These are phyloP conservation scores for Nymphalis io DNA, from an alignment of 1,140 invertebrate species.

Conservation along the genomic window DNA sequence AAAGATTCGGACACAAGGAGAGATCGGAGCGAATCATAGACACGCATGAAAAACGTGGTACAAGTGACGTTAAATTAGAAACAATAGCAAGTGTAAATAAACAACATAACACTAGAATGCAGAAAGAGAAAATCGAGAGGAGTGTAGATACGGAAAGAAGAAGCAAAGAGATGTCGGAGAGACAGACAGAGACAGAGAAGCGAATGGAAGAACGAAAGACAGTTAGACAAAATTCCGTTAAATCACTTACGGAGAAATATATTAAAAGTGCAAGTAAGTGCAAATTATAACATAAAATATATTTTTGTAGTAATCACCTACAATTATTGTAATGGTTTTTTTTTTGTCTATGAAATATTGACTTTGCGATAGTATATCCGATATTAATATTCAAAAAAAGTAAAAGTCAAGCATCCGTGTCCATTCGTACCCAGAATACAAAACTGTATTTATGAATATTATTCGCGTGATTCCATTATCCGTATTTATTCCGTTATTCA, in stretches of 20 bases:
- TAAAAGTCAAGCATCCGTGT: not conserved
- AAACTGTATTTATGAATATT: slow-evolving; percentile 10
- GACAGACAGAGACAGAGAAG: slow-evolving; percentile 74
- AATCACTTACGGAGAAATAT: slow-evolving; percentile 87
- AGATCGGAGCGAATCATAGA: slow-evolving; percentile 10
- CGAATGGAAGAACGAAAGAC: slow-evolving; percentile 68
- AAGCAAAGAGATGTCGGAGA: slow-evolving; percentile 45
- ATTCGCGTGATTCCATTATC: not conserved
- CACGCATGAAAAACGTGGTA: slow-evolving; percentile 5
- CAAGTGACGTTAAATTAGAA: slow-evolving; percentile 15
- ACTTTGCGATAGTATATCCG: not conserved
- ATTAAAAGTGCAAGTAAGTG: slow-evolving; percentile 84
- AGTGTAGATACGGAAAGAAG: slow-evolving; percentile 30
- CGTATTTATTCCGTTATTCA: not conserved
- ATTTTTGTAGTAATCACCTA: no score
- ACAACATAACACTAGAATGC: slow-evolving; percentile 25
- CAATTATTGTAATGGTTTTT: no score
- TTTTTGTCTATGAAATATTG: not conserved
- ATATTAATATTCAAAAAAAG: not conserved
- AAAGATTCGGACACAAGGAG: slow-evolving; percentile 1
- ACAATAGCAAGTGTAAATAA: slow-evolving; percentile 12
- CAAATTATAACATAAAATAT: no score
- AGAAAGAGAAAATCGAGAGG: slow-evolving; percentile 21
- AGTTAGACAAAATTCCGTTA: slow-evolving; percentile 85
- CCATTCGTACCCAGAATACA: not conserved